Base-by-base conservation (phyloP, 2,797 vertebrate genomes). In the Coluber constrictor region DNA sequence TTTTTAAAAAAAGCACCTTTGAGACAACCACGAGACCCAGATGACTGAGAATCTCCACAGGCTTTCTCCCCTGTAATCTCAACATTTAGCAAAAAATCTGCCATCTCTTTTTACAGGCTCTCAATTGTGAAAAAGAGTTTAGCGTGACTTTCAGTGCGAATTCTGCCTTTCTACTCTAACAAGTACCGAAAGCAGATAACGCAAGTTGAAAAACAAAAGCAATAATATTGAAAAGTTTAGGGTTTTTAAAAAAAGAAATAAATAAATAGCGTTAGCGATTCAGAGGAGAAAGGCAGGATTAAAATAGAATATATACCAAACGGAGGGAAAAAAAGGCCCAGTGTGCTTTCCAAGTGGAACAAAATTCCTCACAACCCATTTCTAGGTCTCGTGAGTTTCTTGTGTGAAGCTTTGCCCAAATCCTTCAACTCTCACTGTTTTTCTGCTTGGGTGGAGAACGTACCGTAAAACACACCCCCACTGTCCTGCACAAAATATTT, bases 321-420 rank as follows among this genome's bases (percentile, higher is more conserved):
- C 0, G 4, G 79, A 0, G 3, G 57, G 5, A 1, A 20, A 32
- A 23, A 47, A 43, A 25, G 1, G n/a, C n/a, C 37, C 20, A 23
- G 4, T 25, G 18, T 47, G 20, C 20, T 83, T 83, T 47, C 43
- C 79, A 83, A 83, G 43, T 83, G 43, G 20, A 47, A 83, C 43
- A 83, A 12, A 43, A 47, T 83, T 47, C 74, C 74, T 83, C 74
- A 47, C 9, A n/a, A 37, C 74, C 37, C 4, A 51, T 51, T 51
- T 89, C 88, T 51, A n/a, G 37, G 15, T 6, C 59, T 29, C 9
- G 6, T 60, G 32, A 32, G 43, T 4, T 43, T 6, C 51, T n/a
- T 13, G 4, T 56, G 51, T 37, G 18, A 55, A 23, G 43, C 59
- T 51, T 29, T 63, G 60, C 15, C 89, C 60, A 90, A 29, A 9